Base-by-base conservation (phyloP, 1,140 invertebrate genomes). In the Elymnias hypermnestra region DNA sequence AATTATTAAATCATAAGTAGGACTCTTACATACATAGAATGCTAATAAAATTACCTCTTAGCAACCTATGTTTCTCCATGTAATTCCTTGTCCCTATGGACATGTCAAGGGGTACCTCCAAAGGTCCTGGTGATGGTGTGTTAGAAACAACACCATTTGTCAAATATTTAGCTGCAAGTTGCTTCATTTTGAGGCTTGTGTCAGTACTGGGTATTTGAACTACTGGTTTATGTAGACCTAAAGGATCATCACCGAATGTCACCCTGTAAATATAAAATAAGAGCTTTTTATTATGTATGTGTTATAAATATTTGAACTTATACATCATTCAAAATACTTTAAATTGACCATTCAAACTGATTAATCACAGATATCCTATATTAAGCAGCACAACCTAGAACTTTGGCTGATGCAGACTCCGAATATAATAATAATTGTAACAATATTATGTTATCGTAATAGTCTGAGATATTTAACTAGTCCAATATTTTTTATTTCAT, bases 1-100 rank as follows among this genome's bases (percentile, higher is more conserved):
- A n/a, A n/a, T n/a, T n/a, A n/a, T n/a, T n/a, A n/a, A n/a, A n/a
- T n/a, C n/a, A n/a, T n/a, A n/a, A n/a, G n/a, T n/a, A n/a, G n/a
- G n/a, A n/a, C n/a, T n/a, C n/a, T n/a, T n/a, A n/a, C n/a, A n/a
- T n/a, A n/a, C n/a, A n/a, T n/a, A n/a, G n/a, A n/a, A n/a, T n/a
- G n/a, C n/a, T n/a, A n/a, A 6, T 19, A 37, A 21, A 26, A 1
- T 50, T 63, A 86, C 86, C 87, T 63, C 87, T 83, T 41, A 90
- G 57, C 17, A 91, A 63, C 55, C 90, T 89, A 63, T 91, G 91
- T 61, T 88, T 89, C 62, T 91, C 88, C 83, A 91, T 88, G 60
- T 91, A 92, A 60, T 89, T 88, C 67, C 89, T 87, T 10, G 90
- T 91, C 21, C 90, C 89, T 54, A 91, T 86, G 5, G 90, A 91